Base-by-base conservation (phyloP, 2,888 invertebrate species). In the Chymomyza amoena region DNA sequence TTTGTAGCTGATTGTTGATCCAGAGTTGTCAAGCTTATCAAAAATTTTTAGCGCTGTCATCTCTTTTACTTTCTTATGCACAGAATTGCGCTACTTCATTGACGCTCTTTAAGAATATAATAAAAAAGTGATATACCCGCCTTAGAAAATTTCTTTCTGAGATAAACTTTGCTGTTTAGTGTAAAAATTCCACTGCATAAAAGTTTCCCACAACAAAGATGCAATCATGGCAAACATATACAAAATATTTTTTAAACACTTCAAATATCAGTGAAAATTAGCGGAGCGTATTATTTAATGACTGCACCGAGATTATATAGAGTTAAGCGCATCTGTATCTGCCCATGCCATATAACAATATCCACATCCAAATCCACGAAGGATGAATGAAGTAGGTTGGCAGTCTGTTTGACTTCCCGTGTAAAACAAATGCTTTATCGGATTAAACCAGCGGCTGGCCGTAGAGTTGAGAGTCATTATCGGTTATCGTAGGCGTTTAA, bases 391-490 rank as follows among this genome's bases (percentile, higher is more conserved):
- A 32, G 32, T 32, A 7, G 32, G 9, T 45, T n/a, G n/a, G 39
- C 39, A 36, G 25, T 25, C 25, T 25, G 25, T 25, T 25, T 25
- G 25, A 36, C 36, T 45, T 45, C 13, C 39, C 10, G 13, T 10
- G 10, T 13, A 39, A 39, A 39, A 39, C 13, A 39, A 39, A 39
- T 9, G 10, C 13, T 10, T 39, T 71, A 39, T 28, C 32, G 39
- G 52, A 61, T 57, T 28, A 5, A 57, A 18, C 66, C 62, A 39
- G 63, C 59, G 60, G 25, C 45, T 13, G 13, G 39, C 39, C 39
- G 69, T 72, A 66, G n/a, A n/a, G n/a, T n/a, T n/a, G n/a, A n/a
- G n/a, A n/a, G 51, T 36, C 45, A 64, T 68, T 84, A 73, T 75
- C 77, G 39, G 39, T 67, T 62, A 20, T 50, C 61, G 57, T 36